phyloP scores from a whole-genome alignment of 2,113 vertebrate species.

The Hypomesus transpacificus region DNA sequence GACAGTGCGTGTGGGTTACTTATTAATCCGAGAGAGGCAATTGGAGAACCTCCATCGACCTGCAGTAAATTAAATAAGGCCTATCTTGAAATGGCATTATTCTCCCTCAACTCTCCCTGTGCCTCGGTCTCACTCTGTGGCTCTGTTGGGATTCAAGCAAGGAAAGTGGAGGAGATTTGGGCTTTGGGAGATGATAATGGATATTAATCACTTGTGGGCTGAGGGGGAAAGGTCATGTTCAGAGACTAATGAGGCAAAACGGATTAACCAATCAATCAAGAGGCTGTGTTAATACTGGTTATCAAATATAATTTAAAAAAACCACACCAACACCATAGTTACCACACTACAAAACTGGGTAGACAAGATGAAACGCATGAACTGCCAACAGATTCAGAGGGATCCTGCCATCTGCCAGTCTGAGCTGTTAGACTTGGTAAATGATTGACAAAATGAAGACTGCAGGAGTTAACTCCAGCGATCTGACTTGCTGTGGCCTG shows the following conservation, averaged over 20 bases:
- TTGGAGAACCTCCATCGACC: conserved; percentile 77
- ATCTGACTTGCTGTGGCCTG: no score
- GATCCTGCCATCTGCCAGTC: no score
- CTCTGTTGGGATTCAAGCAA: conserved; percentile 64
- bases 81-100: conserved; percentile 74
- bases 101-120: conserved; percentile 64
- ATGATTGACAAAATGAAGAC: no score
- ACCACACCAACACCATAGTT: not conserved
- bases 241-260: conserved; percentile 29
- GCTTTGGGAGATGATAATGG: conserved; percentile 56
- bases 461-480: no score
- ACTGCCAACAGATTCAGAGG: no score
- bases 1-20: conserved; percentile 76
- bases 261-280: conserved; percentile 28
- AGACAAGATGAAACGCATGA: no score
- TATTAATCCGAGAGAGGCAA: conserved; percentile 77
- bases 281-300: not conserved
- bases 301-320: not conserved
- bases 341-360: no score
- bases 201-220: conserved; percentile 57
- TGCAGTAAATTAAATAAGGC: conserved; percentile 78
- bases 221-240: conserved; percentile 13
- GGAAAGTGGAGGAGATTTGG: conserved; percentile 61
- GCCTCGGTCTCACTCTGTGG: conserved; percentile 44
- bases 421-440: no score